These are phyloP conservation scores for Syncerus caffer DNA, from an alignment of 2,797 vertebrate genomes.

Conservation along the genomic window DNA sequence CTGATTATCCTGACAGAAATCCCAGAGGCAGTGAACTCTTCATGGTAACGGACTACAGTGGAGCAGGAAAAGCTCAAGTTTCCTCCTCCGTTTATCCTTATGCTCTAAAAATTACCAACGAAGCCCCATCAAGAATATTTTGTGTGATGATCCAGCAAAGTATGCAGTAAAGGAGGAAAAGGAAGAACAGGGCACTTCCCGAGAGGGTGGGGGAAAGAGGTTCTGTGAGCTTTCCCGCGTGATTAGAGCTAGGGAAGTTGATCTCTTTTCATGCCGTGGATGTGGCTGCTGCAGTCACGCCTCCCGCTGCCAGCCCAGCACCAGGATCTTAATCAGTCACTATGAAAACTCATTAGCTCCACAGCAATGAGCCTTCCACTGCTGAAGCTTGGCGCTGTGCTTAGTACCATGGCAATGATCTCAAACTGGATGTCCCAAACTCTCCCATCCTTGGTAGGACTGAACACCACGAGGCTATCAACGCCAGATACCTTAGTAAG, in stretches of 20 bases:
- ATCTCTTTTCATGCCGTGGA: conserved; percentile 76
- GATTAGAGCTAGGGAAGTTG: conserved; percentile 69
- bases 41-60: conserved; percentile 49
- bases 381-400: conserved; percentile 86
- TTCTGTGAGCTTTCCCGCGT: conserved; percentile 54
- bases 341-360: conserved; percentile 85
- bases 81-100: not conserved
- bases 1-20: conserved; percentile 14
- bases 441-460: conserved; percentile 85
- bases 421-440: conserved; percentile 89
- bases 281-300: conserved; percentile 82
- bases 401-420: conserved; percentile 87
- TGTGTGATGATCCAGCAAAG: conserved; percentile 4
- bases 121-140: conserved; percentile 24
- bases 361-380: conserved; percentile 85
- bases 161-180: not conserved
- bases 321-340: conserved; percentile 81
- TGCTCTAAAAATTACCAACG: conserved; percentile 8
- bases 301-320: conserved; percentile 79
- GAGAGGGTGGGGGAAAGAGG: not conserved
- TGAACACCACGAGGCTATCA: conserved; percentile 83
- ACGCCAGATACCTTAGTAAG: conserved; percentile 85
- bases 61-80: conserved; percentile 33
- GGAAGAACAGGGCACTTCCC: conserved; percentile 30
- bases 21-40: conserved; percentile 52